phyloP scores from a whole-genome alignment of 2,113 vertebrate species.

The Pteruthius melanotis region DNA sequence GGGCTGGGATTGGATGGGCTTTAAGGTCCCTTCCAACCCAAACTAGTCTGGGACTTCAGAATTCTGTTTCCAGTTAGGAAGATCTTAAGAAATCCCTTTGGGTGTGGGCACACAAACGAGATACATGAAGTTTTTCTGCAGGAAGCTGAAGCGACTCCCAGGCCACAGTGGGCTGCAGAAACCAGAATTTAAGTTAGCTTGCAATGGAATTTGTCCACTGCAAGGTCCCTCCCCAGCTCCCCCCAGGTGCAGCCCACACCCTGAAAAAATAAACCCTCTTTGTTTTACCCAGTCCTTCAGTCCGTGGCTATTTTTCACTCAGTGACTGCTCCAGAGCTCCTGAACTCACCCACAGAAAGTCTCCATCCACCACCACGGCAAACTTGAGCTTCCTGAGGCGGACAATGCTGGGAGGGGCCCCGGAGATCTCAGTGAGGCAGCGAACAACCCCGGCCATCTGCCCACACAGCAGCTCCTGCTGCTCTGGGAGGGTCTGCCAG shows the following conservation, averaged over 20 bases:
- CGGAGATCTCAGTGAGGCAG: slow-evolving; percentile 76
- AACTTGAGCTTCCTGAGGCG: slow-evolving; percentile 81
- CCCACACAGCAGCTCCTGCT: slow-evolving; percentile 85
- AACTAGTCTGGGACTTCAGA: not conserved
- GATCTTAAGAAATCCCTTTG: not conserved
- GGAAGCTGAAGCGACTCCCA: not conserved
- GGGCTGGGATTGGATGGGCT: not conserved
- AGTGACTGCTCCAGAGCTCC: not conserved
- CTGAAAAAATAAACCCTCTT: not conserved
- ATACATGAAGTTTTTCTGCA: rapidly evolving
- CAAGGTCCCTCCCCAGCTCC: not conserved
- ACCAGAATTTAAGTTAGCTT: not conserved
- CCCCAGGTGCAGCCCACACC: not conserved
- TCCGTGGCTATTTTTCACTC: not conserved
- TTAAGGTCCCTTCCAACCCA: not conserved
- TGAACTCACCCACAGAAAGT: slow-evolving; percentile 81
- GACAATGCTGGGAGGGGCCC: slow-evolving; percentile 67
- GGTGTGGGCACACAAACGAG: not conserved
- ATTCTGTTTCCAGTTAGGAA: not conserved
- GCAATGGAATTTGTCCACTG: not conserved
- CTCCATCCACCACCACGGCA: slow-evolving; percentile 69
- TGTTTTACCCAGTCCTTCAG: not conserved
- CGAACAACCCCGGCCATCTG: slow-evolving; percentile 81
- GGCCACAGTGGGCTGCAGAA: not conserved
- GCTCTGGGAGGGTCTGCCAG: slow-evolving; percentile 73